phyloP scores from a whole-genome alignment of 2,888 invertebrate genomes.

The Hypomecis punctinalis region DNA sequence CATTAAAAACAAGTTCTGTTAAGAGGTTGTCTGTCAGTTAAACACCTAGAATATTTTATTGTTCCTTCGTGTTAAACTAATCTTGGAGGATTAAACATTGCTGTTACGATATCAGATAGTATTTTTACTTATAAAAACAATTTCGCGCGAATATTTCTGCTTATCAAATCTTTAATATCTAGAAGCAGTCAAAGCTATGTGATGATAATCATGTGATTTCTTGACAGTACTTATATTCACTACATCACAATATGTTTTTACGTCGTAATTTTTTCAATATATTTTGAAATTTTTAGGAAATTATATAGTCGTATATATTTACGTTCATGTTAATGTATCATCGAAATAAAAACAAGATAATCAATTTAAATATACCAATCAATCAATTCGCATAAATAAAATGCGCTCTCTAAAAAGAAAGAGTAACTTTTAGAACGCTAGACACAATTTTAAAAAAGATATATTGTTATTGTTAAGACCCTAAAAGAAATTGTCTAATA shows the following conservation, averaged over 20 bases:
- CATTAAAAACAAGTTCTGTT: not conserved
- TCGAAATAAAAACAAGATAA: too few relatives aligned
- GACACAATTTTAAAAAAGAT: too few relatives aligned
- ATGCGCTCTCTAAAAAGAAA: not conserved
- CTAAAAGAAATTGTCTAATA: too few relatives aligned
- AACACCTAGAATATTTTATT: too few relatives aligned
- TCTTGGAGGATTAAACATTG: constrained; percentile 9
- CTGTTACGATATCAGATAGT: constrained; percentile 14
- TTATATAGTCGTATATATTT: too few relatives aligned
- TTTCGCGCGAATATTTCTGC: constrained; percentile 12
- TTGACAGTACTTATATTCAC: constrained; percentile 7
- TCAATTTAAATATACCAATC: too few relatives aligned
- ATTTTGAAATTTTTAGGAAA: not conserved
- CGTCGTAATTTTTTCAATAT: not conserved
- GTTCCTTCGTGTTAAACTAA: not conserved
- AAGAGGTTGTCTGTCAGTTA: not conserved
- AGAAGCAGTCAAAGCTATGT: constrained; percentile 4
- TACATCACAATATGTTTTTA: constrained; percentile 11
- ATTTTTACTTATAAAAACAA: constrained; percentile 20
- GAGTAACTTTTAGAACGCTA: too few relatives aligned
- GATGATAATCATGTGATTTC: constrained; percentile 6
- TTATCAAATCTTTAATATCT: constrained; percentile 22
- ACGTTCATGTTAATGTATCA: too few relatives aligned
- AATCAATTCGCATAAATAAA: not conserved
- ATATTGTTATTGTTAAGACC: too few relatives aligned